These are phyloP conservation scores for Andricus curvator DNA, from an alignment of 2,888 invertebrate species.

Conservation along the genomic window DNA sequence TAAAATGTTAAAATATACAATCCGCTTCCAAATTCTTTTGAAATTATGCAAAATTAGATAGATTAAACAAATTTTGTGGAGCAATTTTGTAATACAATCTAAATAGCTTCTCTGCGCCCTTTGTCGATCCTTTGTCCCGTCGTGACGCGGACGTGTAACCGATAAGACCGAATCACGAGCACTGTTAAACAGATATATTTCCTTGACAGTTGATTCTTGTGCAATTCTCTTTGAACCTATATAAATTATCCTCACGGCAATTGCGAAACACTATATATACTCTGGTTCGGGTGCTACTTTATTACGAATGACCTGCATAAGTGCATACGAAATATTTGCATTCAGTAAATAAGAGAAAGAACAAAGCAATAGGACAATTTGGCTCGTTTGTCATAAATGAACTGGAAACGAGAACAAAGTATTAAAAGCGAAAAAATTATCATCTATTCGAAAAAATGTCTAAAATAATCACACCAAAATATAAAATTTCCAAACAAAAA, in stretches of 20 bases:
- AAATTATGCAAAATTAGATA: background rate
- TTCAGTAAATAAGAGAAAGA: conserved; percentile 24
- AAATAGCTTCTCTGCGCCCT: conserved; percentile 47
- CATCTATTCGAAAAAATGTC: background rate
- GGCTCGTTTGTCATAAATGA: conserved; percentile 25
- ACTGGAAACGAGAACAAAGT: background rate
- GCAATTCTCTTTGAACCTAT: conserved; percentile 65
- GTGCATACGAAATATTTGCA: conserved; percentile 23
- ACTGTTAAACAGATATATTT: conserved; percentile 57
- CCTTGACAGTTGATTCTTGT: conserved; percentile 63
- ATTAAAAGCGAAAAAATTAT: background rate
- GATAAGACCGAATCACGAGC: conserved; percentile 69
- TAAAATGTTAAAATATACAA: too few species aligned
- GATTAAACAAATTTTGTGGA: background rate
- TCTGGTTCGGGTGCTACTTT: conserved; percentile 53
- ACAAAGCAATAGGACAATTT: conserved; percentile 25
- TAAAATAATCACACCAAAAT: too few species aligned
- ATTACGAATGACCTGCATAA: conserved; percentile 51
- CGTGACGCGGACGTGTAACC: conserved; percentile 59
- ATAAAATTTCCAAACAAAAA: too few species aligned
- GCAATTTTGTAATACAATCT: conserved; percentile 32
- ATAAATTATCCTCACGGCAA: conserved; percentile 62
- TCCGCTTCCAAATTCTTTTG: too few species aligned
- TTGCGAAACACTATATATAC: conserved; percentile 48
- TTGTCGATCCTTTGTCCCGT: conserved; percentile 66